Base-by-base conservation (phyloP, 2,888 invertebrate genomes). In the Epistrophe eligans region DNA sequence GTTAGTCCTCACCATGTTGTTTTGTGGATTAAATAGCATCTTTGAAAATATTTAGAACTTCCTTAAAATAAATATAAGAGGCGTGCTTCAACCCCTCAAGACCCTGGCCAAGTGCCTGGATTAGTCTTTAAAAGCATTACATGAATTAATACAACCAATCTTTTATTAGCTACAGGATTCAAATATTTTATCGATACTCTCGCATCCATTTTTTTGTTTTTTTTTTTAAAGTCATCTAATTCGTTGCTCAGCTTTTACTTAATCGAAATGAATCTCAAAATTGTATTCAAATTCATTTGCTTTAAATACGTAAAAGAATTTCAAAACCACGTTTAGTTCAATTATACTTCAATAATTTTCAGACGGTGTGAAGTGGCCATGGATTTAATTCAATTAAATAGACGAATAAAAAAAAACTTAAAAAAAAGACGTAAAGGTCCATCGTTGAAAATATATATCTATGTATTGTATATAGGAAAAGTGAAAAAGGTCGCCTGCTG, bases 321-420 rank as follows among this genome's bases (percentile, higher is more conserved):
- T 48, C 67, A 48, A 55, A 77, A 80, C 81, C 77, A 72, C 66
- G 60, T 81, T 77, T 67, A 80, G 40, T 72, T 80, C 66, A 77
- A 77, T 77, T 84, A 84, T 71, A 76, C 80, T 52, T 40, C 55
- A 70, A 55, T 50, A 71, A 50, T 67, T 67, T 57, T 77, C 19
- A 48, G 66, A 72, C 48, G 38, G 66, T 52, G 67, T 55, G 28
- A 70, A 67, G 38, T 80, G 60, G 76, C 60, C 80, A 77, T 76
- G 19, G 72, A 84, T 76, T 84, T 77, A 80, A 84, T 84, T 84
- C 84, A 84, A 84, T 84, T 81, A 80, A 76, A 80, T 71, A 72
- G 19, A 28, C 28, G 4, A 66, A 64, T 50, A 62, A 48, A 35
- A 32, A 13, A 13, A 19, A 5, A 24, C 24, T 9, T 62, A 74